Percentiles rank a stretch among this genome's conserved stretches.
phyloP scores from a whole-genome alignment of 2,797 vertebrate genomes.

The Sebastes diaconus region DNA sequence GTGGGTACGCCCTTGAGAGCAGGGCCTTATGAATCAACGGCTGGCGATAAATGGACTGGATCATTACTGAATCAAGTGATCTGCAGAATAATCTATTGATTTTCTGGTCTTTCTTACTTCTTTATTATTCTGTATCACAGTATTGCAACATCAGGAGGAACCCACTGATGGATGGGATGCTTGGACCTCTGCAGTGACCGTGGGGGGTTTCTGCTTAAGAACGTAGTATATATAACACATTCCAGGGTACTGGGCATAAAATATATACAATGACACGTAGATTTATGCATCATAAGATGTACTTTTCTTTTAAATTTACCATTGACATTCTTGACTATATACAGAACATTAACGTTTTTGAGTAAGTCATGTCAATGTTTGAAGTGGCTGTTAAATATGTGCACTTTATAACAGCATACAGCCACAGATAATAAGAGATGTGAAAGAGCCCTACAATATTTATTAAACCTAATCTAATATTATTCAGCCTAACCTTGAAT shows the following conservation, averaged over 20 bases:
- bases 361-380: conserved; percentile 21
- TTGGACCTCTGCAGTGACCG: conserved; percentile 67
- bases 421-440: conserved; percentile 51
- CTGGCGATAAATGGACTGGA: conserved; percentile 85
- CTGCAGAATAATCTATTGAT: conserved; percentile 90
- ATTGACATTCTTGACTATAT: conserved; percentile 9
- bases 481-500: conserved; percentile 2
- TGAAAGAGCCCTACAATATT: conserved; percentile 62
- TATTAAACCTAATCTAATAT: conserved; percentile 48
- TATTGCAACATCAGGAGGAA: conserved; percentile 88
- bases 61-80: conserved; percentile 89
- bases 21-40: conserved; percentile 83
- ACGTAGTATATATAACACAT: conserved; percentile 43
- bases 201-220: conserved; percentile 50
- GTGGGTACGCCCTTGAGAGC: conserved; percentile 81
- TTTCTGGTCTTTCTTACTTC: conserved; percentile 86
- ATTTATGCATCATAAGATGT: conserved; percentile 24
- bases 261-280: conserved; percentile 20
- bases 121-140: conserved; percentile 87
- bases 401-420: conserved; percentile 58
- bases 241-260: conserved; percentile 30
- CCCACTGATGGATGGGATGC: conserved; percentile 81
- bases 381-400: conserved; percentile 48
- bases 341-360: conserved; percentile 16
- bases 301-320: conserved; percentile 31